Evolutionary conservation across 2,888 invertebrate genomes (phyloP), one percentile per base, ranked within the genome.

Genomic region (Aspidiotus destructor): DNA sequence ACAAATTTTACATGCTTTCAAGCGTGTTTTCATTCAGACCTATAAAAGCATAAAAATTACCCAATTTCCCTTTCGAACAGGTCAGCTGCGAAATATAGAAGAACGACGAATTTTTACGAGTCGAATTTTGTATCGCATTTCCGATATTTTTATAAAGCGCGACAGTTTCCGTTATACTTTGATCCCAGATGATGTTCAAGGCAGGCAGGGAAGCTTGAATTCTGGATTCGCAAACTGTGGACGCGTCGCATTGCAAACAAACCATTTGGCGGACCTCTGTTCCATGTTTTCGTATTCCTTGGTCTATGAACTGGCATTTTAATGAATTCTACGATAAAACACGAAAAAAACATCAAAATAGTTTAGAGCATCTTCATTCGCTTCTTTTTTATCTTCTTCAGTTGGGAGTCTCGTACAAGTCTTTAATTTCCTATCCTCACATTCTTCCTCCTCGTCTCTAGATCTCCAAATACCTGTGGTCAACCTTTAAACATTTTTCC

Each of bases 211-310:
- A 63, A 8, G 15, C 54, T 3, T 58, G 40, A 2, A 11, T 61
- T 13, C 71, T 63, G 11, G 69, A 69, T 53, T 71, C 71, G 41
- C 71, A 69, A 9, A 71, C 61, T 41, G 53, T 57, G 5, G 60
- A 54, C 7, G 62, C 71, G 40, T 71, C 69, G 28, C 71, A 70
- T 57, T 71, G 71, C 13, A 71, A 13, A 15, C 71, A 70, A 2
- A 71, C 40, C 13, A 71, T 61, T 41, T 71, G 68, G 13, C 70
- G 63, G 7, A 70, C 41, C 10, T 65, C 42, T n/a, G 57, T 54
- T 42, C 64, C 57, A 55, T 62, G 40, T 17, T 70, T 62, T 69
- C 54, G 63, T 10, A 70, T 53, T 7, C 63, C 70, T 7, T 8
- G 40, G 28, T 70, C 68, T 7, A 71, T 41, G 55, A 52, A 60